phyloP scores from a whole-genome alignment of 2,797 vertebrate species.

The Selene dorsalis region DNA sequence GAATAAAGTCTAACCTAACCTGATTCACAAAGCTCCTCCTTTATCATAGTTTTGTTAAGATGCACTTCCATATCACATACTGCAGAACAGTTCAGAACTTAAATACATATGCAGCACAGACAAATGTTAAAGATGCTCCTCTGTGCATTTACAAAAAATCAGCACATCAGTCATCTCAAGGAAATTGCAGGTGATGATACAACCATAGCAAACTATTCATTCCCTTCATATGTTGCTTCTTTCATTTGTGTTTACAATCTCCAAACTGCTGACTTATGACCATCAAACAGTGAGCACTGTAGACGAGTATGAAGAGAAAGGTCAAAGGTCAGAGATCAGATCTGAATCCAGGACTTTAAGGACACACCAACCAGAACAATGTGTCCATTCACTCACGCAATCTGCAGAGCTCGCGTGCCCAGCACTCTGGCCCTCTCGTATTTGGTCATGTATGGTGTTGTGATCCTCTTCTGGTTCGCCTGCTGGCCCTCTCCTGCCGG shows the following conservation, averaged over 20 bases:
- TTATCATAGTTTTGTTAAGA: not conserved
- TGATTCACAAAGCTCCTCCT: not conserved
- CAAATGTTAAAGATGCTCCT: not conserved
- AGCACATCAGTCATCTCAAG: not conserved
- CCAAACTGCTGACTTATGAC: not conserved
- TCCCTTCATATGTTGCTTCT: not conserved
- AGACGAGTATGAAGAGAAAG: not conserved
- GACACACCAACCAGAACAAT: not conserved
- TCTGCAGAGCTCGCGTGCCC: constrained; percentile 96
- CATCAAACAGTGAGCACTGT: not conserved
- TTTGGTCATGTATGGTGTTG: constrained; percentile 98
- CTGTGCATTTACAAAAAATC: not conserved
- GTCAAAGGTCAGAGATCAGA: not conserved
- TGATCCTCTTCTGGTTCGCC: constrained; percentile 97
- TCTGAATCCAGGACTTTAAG: not conserved
- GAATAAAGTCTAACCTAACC: too few relatives aligned
- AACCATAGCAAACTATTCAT: too few relatives aligned
- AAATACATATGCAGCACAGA: not conserved
- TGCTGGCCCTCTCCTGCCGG: constrained; percentile 93
- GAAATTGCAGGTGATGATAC: not conserved
- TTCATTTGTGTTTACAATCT: not conserved
- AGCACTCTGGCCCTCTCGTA: constrained; percentile 96
- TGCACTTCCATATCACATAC: not conserved
- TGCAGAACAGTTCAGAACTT: not conserved
- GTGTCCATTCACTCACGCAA: constrained; percentile 87